These are phyloP conservation scores for Rhinoderma darwinii DNA, from an alignment of 2,113 vertebrate species.

Conservation along the genomic window DNA sequence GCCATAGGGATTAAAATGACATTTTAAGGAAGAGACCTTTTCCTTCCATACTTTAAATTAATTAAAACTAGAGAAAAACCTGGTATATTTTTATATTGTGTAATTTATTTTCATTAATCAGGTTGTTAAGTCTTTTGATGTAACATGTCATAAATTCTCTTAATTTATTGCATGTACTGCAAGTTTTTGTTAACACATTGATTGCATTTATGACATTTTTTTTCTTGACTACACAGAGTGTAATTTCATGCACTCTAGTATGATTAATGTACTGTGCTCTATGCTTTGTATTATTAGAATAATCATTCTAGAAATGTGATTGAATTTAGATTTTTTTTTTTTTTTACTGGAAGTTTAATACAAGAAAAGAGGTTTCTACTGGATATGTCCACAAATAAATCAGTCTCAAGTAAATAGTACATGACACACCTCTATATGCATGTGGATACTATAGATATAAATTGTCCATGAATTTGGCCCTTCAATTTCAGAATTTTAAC, in stretches of 20 bases:
- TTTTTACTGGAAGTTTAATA: slow-evolving; percentile 1
- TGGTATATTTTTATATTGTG: neutral
- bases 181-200: neutral
- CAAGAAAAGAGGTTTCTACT: neutral
- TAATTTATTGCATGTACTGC: neutral
- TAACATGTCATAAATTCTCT: neutral
- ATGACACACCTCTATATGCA: slow-evolving; percentile 4
- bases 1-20: too few species aligned
- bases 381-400: slow-evolving; percentile 6
- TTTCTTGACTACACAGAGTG: neutral
- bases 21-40: neutral
- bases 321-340: neutral
- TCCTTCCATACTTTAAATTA: neutral
- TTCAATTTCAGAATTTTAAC: slow-evolving; percentile 60
- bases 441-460: slow-evolving; percentile 14
- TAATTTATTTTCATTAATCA: neutral
- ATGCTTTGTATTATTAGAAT: neutral
- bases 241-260: neutral
- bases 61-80: neutral
- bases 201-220: neutral
- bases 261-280: neutral
- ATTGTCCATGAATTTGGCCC: slow-evolving; percentile 51
- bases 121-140: neutral
- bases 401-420: neutral
- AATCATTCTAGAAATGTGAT: neutral